phyloP scores from a whole-genome alignment of 2,797 vertebrate genomes.

The Phalanger gymnotis region DNA sequence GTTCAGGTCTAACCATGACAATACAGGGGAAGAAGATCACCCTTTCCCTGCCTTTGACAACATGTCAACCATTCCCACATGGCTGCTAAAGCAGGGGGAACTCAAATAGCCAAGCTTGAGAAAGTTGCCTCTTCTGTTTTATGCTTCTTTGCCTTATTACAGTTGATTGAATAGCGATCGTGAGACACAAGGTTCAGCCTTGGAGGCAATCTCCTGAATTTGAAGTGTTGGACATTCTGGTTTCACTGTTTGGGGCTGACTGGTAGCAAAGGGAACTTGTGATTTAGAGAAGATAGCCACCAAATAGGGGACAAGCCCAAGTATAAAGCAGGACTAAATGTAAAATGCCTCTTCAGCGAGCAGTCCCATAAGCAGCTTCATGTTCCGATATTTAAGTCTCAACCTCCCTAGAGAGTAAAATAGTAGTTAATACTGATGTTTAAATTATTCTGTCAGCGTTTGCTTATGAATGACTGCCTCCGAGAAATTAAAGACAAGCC shows the following conservation, averaged over 20 bases:
- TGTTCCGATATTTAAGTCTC: neutral
- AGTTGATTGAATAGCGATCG: neutral
- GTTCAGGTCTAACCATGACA: neutral
- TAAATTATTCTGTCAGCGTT: neutral
- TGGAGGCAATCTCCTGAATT: neutral
- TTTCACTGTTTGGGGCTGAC: neutral
- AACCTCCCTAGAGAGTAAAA: neutral
- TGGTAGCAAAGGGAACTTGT: neutral
- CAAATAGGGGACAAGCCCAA: neutral
- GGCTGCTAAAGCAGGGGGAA: neutral
- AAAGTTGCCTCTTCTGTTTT: neutral
- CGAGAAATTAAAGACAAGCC: neutral
- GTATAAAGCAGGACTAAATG: neutral
- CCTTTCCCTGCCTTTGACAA: neutral
- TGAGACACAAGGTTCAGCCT: neutral
- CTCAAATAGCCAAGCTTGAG: neutral
- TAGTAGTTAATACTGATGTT: neutral
- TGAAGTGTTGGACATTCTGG: neutral
- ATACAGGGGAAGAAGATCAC: neutral
- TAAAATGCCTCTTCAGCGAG: neutral
- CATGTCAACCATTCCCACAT: neutral
- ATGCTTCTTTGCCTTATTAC: neutral
- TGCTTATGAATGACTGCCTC: neutral
- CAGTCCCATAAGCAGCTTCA: neutral
- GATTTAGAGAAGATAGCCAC: neutral